A percentile compares a stretch with the other conserved stretches of the same genome.
Conservation (phyloP, 2,888 invertebrate species). For the Himalopsyche tibetana region DNA sequence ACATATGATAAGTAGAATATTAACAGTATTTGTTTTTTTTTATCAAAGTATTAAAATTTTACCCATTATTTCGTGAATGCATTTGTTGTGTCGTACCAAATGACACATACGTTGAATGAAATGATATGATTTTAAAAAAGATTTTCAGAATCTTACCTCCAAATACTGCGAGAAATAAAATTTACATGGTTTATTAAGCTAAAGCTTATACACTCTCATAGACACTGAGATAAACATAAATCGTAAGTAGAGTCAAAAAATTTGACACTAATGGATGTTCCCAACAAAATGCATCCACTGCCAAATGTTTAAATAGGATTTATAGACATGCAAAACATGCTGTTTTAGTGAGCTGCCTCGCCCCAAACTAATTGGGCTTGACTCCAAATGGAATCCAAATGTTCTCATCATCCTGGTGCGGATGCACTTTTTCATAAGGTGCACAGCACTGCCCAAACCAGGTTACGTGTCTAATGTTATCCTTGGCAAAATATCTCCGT, state of each 20-base stretch:
- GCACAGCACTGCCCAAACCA: constrained; percentile 44
- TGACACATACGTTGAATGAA: too few relatives aligned
- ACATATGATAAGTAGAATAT: too few relatives aligned
- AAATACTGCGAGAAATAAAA: too few relatives aligned
- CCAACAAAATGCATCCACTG: background rate
- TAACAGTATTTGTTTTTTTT: too few relatives aligned
- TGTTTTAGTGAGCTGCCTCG: constrained; percentile 51
- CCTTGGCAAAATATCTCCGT: constrained; percentile 39
- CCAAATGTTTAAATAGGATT: constrained; percentile 10
- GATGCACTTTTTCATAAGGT: constrained; percentile 62
- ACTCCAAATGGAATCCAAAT: constrained; percentile 63
- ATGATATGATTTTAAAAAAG: too few relatives aligned
- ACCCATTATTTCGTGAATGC: too few relatives aligned
- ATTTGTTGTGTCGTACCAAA: too few relatives aligned
- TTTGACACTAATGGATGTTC: background rate
- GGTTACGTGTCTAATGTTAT: constrained; percentile 57
- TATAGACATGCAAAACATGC: constrained; percentile 42
- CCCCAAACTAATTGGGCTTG: constrained; percentile 64
- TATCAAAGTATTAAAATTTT: too few relatives aligned
- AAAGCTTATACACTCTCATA: background rate
- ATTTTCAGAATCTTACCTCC: too few relatives aligned
- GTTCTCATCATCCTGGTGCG: constrained; percentile 50
- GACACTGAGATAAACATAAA: background rate
- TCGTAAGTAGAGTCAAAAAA: background rate
- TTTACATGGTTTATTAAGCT: too few relatives aligned